phyloP scores from a whole-genome alignment of 2,888 invertebrate species.

The Rotaria sp. region DNA sequence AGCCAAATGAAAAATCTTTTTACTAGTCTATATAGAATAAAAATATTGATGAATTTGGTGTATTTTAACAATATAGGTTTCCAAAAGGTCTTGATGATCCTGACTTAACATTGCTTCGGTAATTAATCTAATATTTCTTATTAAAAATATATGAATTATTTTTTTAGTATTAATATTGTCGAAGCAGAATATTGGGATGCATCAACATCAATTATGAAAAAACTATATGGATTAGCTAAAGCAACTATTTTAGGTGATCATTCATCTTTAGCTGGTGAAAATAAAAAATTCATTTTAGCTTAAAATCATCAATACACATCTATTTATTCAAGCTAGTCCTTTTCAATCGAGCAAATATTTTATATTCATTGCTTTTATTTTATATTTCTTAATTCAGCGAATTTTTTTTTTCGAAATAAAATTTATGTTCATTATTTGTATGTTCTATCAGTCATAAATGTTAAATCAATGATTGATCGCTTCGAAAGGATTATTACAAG shows the following conservation, averaged over 20 bases:
- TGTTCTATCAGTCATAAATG: no score
- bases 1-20: no score
- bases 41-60: no score
- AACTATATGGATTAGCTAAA: background rate
- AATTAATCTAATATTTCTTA: background rate
- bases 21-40: no score
- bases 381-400: background rate
- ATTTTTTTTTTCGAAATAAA: no score
- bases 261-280: background rate
- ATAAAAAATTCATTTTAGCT: background rate
- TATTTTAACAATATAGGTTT: background rate
- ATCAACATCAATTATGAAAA: background rate
- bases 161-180: background rate
- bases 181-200: background rate
- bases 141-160: no score
- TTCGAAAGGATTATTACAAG: no score
- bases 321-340: background rate
- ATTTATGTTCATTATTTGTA: no score
- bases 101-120: background rate
- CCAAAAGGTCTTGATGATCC: background rate
- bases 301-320: background rate
- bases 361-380: background rate
- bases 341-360: background rate
- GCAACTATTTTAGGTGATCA: background rate
- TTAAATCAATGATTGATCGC: no score